phyloP scores from a whole-genome alignment of 1,140 invertebrate genomes.

The Trichogramma pretiosum region DNA sequence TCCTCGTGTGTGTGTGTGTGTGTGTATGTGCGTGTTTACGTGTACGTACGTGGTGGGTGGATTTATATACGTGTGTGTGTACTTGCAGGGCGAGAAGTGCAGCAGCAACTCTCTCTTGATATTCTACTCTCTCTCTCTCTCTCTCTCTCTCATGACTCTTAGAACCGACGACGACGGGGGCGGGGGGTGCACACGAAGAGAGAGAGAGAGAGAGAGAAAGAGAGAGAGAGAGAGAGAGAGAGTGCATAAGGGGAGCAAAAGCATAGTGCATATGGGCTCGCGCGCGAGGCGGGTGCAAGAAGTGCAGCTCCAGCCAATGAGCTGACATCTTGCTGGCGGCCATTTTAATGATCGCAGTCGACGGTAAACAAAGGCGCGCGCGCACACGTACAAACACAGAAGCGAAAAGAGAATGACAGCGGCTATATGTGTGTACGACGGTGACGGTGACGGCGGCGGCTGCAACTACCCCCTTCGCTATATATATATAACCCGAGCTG shows the following conservation, averaged over 20 bases:
- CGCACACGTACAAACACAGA: background rate
- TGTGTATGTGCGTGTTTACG: no score
- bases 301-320: slow-evolving; percentile 36
- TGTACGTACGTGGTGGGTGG: no score
- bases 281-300: slow-evolving; percentile 1
- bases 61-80: no score
- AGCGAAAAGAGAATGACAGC: slow-evolving; percentile 24
- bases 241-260: background rate
- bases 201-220: background rate
- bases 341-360: slow-evolving; percentile 46
- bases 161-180: no score
- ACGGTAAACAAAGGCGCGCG: slow-evolving; percentile 40
- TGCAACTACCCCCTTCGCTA: no score
- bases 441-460: slow-evolving; percentile 17
- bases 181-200: slow-evolving; percentile 1
- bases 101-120: no score
- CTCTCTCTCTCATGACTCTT: no score
- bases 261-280: no score
- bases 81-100: slow-evolving; percentile 17
- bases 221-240: slow-evolving; percentile 20
- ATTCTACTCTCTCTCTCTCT: no score
- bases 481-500: no score
- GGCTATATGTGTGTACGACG: slow-evolving; percentile 30
- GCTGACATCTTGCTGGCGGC: slow-evolving; percentile 38
- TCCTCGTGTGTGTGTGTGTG: no score